These are phyloP conservation scores for Grallaria varia DNA, from an alignment of 2,113 vertebrate genomes.

Conservation along the genomic window DNA sequence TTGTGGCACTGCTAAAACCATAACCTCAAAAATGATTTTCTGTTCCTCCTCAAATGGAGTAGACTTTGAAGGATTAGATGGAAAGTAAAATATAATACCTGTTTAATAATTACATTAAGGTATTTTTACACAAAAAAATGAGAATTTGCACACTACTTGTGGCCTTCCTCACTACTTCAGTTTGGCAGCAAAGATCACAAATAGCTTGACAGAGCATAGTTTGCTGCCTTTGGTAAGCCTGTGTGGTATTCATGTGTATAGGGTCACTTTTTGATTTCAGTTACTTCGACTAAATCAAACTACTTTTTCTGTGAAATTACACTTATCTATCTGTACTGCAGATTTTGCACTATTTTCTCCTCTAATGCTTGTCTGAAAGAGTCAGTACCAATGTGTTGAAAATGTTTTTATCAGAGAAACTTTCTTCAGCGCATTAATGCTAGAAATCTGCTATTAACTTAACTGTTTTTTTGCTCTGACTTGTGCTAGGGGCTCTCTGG, in stretches of 20 bases:
- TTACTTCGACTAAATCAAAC: background rate
- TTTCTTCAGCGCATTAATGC: background rate
- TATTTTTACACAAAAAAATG: background rate
- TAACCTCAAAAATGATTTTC: background rate
- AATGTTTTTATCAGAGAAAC: background rate
- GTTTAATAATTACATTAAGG: background rate
- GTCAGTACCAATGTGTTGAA: background rate
- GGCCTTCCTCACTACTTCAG: background rate
- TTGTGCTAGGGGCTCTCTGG: background rate
- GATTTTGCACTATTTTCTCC: background rate
- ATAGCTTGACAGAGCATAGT: background rate
- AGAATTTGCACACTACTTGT: background rate
- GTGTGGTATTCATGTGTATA: background rate
- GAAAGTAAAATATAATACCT: background rate
- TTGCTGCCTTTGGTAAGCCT: background rate
- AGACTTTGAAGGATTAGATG: background rate
- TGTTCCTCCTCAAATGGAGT: background rate
- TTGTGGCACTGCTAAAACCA: background rate
- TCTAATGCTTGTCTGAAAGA: background rate
- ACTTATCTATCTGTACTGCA: background rate
- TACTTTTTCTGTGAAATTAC: background rate
- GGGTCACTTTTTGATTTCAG: background rate
- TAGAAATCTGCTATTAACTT: background rate
- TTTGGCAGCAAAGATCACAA: background rate
- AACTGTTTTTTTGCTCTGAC: background rate